phyloP scores from a whole-genome alignment of 2,113 vertebrate genomes.

The Myotis yumanensis region DNA sequence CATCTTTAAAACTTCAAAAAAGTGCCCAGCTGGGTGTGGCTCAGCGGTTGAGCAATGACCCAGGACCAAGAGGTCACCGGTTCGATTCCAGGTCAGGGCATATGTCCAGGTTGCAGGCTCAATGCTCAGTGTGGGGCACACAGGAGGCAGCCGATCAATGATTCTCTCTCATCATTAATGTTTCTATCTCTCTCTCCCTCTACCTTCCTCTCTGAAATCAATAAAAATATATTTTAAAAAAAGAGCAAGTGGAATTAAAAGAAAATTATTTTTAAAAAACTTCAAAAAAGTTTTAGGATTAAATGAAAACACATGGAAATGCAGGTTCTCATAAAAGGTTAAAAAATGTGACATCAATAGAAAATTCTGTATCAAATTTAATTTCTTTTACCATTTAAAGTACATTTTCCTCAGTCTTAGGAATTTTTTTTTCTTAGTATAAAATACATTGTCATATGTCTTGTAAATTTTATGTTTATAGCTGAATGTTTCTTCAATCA shows the following conservation, averaged over 20 bases:
- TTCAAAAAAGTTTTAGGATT: background rate
- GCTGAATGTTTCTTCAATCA: constrained; percentile 85
- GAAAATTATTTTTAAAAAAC: background rate
- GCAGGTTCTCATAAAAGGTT: background rate
- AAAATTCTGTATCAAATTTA: constrained; percentile 77
- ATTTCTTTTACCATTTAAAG: constrained; percentile 78
- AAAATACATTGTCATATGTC: constrained; percentile 79
- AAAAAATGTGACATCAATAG: constrained; percentile 71
- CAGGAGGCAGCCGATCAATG: too few species aligned
- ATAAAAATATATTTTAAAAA: too few species aligned
- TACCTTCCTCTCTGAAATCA: too few species aligned
- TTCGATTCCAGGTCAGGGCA: too few species aligned
- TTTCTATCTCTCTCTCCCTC: too few species aligned
- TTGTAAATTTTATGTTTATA: constrained; percentile 74
- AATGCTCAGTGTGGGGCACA: too few species aligned
- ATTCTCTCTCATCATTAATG: too few species aligned
- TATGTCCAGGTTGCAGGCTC: too few species aligned
- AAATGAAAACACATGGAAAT: constrained; percentile 34
- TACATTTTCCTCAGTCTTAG: constrained; percentile 76
- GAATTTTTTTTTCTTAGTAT: constrained; percentile 80
- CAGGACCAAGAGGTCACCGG: too few species aligned
- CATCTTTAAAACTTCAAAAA: background rate
- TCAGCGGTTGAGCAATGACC: too few species aligned
- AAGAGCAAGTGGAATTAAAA: too few species aligned
- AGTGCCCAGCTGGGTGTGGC: too few species aligned